Percentiles rank a stretch among this genome's conserved stretches.
phyloP scores from a whole-genome alignment of 2,113 vertebrate species.

The Notarius lentiginosus region DNA sequence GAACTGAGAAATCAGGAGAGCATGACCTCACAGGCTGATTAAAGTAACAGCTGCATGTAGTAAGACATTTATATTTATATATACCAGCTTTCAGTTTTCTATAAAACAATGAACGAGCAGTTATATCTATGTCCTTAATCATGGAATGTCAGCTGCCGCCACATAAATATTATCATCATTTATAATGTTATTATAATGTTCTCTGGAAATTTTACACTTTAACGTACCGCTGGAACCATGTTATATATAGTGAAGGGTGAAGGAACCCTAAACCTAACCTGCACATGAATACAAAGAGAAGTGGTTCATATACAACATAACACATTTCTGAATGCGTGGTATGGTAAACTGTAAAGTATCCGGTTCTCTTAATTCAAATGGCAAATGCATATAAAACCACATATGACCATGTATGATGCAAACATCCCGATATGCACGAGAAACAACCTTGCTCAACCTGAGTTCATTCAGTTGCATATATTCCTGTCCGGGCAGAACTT shows the following conservation, averaged over 20 bases:
- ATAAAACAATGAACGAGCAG: background rate
- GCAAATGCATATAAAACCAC: background rate
- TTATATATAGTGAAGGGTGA: no score
- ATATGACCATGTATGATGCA: background rate
- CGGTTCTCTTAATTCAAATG: background rate
- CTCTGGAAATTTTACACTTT: no score
- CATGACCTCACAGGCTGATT: background rate
- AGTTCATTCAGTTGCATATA: background rate
- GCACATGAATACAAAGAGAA: no score
- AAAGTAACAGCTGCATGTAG: background rate
- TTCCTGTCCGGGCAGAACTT: background rate
- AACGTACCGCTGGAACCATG: no score
- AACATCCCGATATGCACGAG: background rate
- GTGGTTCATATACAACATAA: no score
- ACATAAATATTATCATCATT: background rate
- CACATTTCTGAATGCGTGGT: no score
- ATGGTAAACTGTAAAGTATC: no score
- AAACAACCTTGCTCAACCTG: background rate
- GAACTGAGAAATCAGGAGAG: background rate
- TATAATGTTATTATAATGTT: no score
- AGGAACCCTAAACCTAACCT: no score
- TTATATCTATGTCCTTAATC: background rate
- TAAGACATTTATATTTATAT: background rate
- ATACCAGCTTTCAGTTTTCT: background rate
- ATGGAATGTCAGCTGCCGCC: background rate